Base-by-base conservation (phyloP, 2,888 invertebrate species). In the Patella pellucida region DNA sequence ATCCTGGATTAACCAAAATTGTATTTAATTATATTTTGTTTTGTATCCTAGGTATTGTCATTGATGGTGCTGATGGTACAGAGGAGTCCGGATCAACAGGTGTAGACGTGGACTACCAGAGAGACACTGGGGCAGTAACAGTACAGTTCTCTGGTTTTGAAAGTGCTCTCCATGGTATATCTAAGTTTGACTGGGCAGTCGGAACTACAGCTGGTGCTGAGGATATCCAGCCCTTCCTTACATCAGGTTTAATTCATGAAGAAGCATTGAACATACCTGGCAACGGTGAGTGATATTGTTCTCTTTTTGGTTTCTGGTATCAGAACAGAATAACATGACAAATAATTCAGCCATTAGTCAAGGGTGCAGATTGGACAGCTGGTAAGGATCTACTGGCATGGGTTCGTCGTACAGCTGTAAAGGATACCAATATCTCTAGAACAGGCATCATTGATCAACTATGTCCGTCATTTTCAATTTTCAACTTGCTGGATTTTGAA, bases 131-230 rank as follows among this genome's bases (percentile, higher is more conserved):
- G 19, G 78, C 81, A 0, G 83, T 86, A 31, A 82, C 85, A 3
- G 76, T 82, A 2, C 80, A 81, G 76, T 86, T 85, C 77, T 16
- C n/a, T 67, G 83, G 83, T 12, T 86, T 85, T 71, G 75, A 79
- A 52, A 85, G 84, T 71, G 77, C 79, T 54, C 73, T 81, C 15
- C 78, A 85, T 73, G 85, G 86, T 14, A 76, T 86, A 16, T 77
- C 76, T 62, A 71, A 71, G 51, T 84, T 81, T 76, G 83, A 82
- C 71, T 85, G 85, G 85, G 84, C 85, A 11, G 78, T 86, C 7
- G 86, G 86, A 1, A 83, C 84, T 1, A 72, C 74, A 51, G 81
- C 85, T 41, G 81, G 79, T 19, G 80, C 72, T 2, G 83, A 84
- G 69, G 84, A 86, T 23, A 73, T 85, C 14, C 78, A 81, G 77